A percentile compares a stretch with the other conserved stretches of the same genome.
Conservation (phyloP, 2,888 invertebrate genomes). For the Ennomos erosarius region DNA sequence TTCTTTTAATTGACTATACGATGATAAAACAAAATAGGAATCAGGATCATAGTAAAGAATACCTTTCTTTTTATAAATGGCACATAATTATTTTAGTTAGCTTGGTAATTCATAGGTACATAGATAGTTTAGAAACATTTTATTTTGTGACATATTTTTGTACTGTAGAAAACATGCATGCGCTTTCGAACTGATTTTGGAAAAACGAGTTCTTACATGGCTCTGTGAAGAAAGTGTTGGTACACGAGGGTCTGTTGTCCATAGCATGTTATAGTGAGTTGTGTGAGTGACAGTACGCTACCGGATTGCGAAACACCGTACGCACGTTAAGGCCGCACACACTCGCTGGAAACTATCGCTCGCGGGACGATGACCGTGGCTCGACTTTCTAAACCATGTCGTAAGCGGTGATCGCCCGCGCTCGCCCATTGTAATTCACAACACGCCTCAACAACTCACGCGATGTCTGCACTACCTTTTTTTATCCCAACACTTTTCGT, state of each 20-base stretch:
- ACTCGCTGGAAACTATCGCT: slow-evolving; percentile 77
- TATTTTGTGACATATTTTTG: no score
- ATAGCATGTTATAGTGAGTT: slow-evolving; percentile 14
- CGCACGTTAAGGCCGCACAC: slow-evolving; percentile 59
- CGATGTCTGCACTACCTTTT: slow-evolving; percentile 73
- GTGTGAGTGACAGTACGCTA: slow-evolving; percentile 38
- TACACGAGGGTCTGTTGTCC: background rate
- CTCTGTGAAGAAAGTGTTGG: slow-evolving; percentile 12
- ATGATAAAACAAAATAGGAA: no score
- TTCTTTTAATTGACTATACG: no score
- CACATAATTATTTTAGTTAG: no score
- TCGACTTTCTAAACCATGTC: slow-evolving; percentile 82
- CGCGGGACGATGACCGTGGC: slow-evolving; percentile 80
- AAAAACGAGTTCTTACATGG: slow-evolving; percentile 11
- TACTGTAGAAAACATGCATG: no score
- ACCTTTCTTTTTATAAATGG: no score
- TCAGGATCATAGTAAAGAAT: no score
- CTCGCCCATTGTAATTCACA: slow-evolving; percentile 76
- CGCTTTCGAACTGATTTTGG: background rate
- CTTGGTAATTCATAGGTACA: no score
- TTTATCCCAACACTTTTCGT: slow-evolving; percentile 60
- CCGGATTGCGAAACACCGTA: slow-evolving; percentile 59
- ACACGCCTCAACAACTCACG: slow-evolving; percentile 70
- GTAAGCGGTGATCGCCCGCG: slow-evolving; percentile 77
- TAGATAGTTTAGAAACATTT: no score